Evolutionary conservation across 1,140 invertebrate species (phyloP).

Genomic region (Temnothorax longispinosus): DNA sequence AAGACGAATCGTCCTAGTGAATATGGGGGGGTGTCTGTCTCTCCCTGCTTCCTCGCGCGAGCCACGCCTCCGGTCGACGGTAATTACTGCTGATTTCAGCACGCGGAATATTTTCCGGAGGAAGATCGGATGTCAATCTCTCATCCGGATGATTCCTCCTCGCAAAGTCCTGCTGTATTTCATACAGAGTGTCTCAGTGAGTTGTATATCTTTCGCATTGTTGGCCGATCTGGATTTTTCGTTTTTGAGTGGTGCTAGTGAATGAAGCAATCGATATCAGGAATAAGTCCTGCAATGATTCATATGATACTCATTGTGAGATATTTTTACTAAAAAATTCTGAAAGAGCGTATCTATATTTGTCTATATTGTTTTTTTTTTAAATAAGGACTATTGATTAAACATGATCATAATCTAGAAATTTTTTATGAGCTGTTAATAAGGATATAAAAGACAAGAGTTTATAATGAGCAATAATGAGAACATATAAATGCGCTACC

Average conservation of each 20-base stretch:
- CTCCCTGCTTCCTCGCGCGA: slow-evolving; percentile 59
- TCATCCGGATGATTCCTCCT: not conserved
- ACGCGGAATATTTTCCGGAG: not conserved
- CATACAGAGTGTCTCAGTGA: not conserved
- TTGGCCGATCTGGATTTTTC: not conserved
- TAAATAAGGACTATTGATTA: not conserved
- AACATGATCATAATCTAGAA: not conserved
- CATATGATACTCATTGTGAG: not conserved
- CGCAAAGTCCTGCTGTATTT: not conserved
- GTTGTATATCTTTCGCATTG: not conserved
- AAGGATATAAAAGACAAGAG: not conserved
- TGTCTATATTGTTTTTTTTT: not conserved
- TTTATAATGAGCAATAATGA: not conserved
- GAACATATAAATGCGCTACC: not conserved
- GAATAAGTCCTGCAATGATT: not conserved
- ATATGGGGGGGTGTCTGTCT: not conserved
- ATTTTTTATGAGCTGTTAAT: not conserved
- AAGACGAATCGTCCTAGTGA: slow-evolving; percentile 81
- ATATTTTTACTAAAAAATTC: not conserved
- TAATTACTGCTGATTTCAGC: slow-evolving; percentile 73
- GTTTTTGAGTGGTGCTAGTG: not conserved
- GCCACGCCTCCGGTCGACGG: slow-evolving; percentile 73
- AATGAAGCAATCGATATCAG: not conserved
- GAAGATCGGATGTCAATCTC: slow-evolving; percentile 29
- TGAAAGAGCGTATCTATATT: not conserved